Percentiles rank a stretch among this genome's conserved stretches.
Evolutionary conservation across 1,140 invertebrate species (phyloP).

Genomic region (Chionoecetes opilio): DNA sequence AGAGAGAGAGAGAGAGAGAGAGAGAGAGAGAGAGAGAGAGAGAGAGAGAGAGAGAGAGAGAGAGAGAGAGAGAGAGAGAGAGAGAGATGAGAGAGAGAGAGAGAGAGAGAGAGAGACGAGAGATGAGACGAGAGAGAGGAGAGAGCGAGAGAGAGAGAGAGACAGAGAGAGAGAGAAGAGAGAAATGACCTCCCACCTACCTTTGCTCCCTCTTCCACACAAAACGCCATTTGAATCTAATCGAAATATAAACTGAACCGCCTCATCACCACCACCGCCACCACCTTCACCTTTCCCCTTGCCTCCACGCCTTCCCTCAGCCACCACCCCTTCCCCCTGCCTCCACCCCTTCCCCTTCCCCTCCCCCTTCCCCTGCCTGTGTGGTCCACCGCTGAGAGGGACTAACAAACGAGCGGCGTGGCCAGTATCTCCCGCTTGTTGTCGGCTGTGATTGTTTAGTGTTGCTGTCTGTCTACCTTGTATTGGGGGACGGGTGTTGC

Average conservation of each 20-base stretch:
- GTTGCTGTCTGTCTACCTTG: neutral
- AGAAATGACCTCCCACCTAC: neutral
- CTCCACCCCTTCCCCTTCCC: neutral
- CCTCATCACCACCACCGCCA: neutral
- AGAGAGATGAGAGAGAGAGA: neutral
- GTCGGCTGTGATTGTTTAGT: constrained; percentile 13
- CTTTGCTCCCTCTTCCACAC: neutral
- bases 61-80: neutral
- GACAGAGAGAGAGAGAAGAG: constrained; percentile 4
- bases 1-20: constrained; percentile 27
- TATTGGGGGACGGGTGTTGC: neutral
- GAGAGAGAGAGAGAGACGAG: neutral
- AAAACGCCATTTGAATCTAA: neutral
- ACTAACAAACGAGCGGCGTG: neutral
- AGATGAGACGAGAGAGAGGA: too few species aligned
- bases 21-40: neutral
- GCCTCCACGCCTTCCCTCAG: neutral
- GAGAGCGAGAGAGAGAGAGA: constrained; percentile 3
- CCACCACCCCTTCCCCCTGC: neutral
- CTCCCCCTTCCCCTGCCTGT: neutral
- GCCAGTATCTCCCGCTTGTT: neutral
- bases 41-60: constrained; percentile 27
- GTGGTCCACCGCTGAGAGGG: neutral
- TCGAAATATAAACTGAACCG: neutral
- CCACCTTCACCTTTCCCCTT: neutral